phyloP scores from a whole-genome alignment of 2,113 vertebrate genomes.

The Saiga tatarica region DNA sequence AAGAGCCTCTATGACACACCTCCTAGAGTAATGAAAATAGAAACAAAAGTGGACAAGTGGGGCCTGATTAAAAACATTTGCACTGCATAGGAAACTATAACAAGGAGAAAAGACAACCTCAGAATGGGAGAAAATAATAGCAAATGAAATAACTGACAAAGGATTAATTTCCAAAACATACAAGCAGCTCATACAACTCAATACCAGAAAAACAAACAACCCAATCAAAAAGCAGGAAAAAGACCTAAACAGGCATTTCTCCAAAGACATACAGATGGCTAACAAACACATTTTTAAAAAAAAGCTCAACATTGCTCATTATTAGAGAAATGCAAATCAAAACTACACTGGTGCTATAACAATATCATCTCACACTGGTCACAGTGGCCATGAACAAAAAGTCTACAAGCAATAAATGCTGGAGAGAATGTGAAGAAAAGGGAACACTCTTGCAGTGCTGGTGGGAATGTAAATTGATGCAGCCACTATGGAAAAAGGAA shows the following conservation, averaged over 20 bases:
- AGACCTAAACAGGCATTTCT: neutral
- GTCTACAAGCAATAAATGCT: neutral
- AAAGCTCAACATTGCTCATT: neutral
- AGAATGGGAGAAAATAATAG: neutral
- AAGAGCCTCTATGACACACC: neutral
- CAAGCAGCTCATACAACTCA: neutral
- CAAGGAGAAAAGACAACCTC: neutral
- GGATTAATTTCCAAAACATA: neutral
- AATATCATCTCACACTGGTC: neutral
- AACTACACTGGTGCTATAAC: neutral
- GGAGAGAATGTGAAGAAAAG: neutral
- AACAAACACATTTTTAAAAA: neutral
- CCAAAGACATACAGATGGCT: neutral
- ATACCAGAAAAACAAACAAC: neutral
- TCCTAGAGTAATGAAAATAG: neutral
- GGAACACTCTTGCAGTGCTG: neutral
- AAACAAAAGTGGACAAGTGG: neutral
- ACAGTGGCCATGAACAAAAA: neutral
- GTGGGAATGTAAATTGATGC: neutral
- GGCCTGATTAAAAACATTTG: neutral
- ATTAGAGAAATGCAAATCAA: neutral
- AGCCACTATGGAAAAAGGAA: neutral
- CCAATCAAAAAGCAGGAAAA: neutral
- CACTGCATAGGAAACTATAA: neutral
- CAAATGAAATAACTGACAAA: neutral